Evolutionary conservation across 2,888 invertebrate genomes (phyloP), one percentile per base, ranked within the genome.

Genomic region (Phorcus lineatus): DNA sequence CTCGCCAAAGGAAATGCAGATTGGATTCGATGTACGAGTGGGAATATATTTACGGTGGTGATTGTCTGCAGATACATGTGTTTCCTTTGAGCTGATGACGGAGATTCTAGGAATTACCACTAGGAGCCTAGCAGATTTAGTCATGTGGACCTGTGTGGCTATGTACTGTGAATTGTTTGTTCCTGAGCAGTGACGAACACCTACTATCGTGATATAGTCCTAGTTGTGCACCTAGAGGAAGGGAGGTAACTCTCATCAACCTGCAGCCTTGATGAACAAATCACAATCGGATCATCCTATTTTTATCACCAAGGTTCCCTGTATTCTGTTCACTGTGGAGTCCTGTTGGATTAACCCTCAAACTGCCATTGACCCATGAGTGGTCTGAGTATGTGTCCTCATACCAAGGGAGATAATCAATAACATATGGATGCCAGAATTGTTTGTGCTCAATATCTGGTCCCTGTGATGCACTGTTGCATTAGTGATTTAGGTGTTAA

Each of bases 81-180:
- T 70, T 70, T 70, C 70, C 70, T 70, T 70, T 70, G 70, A 40
- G 36, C 16, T 19, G 19, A 11, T 40, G 70, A 70, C 24, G 36
- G 70, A 70, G 17, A 40, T 70, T 31, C 70, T 36, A 70, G 70
- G 70, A 70, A 19, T 70, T n/a, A 70, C 36, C 16, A 36, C 70
- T 70, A 70, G 70, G 70, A 70, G 36, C 62, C 19, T 70, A 70
- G 70, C 70, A 70, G 70, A 70, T 70, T 70, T 70, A 70, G 70
- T 70, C 70, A 70, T 70, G 40, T 70, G 28, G 67, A 47, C 47
- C 47, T 47, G 70, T 70, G 70, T 70, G 70, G 70, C 70, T 70
- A 70, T 70, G 70, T 70, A 70, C 70, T 70, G 70, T 70, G 70
- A 31, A 40, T 70, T 70, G 31, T 40, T 28, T 31, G 28, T 17